phyloP scores from a whole-genome alignment of 2,797 vertebrate genomes.

The Myoxocephalus aenaeus region DNA sequence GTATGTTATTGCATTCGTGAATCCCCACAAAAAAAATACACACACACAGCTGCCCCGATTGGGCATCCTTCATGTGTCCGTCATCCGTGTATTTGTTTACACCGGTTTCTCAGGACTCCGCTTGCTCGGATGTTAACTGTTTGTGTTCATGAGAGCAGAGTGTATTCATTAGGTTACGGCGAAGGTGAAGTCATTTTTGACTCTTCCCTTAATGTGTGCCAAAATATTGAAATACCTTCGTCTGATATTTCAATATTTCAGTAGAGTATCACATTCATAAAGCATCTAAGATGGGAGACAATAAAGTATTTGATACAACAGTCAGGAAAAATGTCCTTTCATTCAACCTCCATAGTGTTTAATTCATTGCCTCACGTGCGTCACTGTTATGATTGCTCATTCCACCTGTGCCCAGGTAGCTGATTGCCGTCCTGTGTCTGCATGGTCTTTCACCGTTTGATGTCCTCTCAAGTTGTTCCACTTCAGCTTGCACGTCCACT shows the following conservation, averaged over 20 bases:
- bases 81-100: slow-evolving; percentile 57
- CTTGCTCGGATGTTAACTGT: not conserved
- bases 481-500: slow-evolving; percentile 19
- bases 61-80: slow-evolving; percentile 61
- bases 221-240: slow-evolving; percentile 24
- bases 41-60: slow-evolving; percentile 22
- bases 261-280: not conserved
- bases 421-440: slow-evolving; percentile 44
- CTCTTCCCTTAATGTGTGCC: no score
- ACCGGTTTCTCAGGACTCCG: slow-evolving; percentile 8
- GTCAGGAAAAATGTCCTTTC: not conserved
- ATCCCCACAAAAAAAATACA: slow-evolving; percentile 3
- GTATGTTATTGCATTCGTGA: slow-evolving; percentile 87
- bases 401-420: slow-evolving; percentile 12
- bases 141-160: slow-evolving; percentile 7
- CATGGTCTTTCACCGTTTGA: slow-evolving; percentile 51
- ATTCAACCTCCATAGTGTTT: slow-evolving; percentile 8
- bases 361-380: slow-evolving; percentile 23
- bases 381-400: slow-evolving; percentile 28
- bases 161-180: no score
- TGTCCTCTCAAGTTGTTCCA: slow-evolving; percentile 27
- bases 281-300: not conserved
- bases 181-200: not conserved
- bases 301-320: not conserved
- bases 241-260: slow-evolving; percentile 10